Percentiles rank a stretch among this genome's conserved stretches.
Conservation (phyloP, 2,113 vertebrate genomes). For the Pyrgilauda ruficollis region DNA sequence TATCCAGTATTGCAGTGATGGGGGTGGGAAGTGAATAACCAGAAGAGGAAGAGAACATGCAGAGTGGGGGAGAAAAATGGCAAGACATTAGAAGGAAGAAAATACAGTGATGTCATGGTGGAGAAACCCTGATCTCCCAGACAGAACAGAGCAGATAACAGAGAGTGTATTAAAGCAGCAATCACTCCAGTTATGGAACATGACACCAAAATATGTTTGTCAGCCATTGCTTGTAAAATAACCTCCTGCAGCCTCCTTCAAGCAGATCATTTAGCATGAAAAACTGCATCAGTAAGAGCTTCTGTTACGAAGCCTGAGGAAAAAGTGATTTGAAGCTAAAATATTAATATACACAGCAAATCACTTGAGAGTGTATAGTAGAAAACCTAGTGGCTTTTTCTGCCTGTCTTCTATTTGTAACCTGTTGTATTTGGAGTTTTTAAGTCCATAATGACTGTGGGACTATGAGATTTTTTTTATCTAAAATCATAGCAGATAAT, state of each 20-base stretch:
- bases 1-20: rapidly evolving
- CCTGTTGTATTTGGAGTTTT: neutral
- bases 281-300: neutral
- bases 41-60: neutral
- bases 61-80: neutral
- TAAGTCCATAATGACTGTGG: neutral
- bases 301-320: neutral
- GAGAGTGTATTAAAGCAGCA: neutral
- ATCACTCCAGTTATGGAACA: neutral
- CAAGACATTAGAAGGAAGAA: neutral
- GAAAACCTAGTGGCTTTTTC: neutral
- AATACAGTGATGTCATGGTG: neutral
- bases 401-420: neutral
- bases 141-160: neutral
- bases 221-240: neutral
- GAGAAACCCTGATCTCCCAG: neutral
- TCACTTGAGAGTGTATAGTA: neutral
- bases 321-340: neutral
- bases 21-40: neutral
- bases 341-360: neutral
- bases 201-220: neutral
- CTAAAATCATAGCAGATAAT: neutral
- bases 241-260: neutral
- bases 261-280: neutral
- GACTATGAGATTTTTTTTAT: neutral